phyloP scores from a whole-genome alignment of 1,140 invertebrate species.

The Chironomus tepperi region DNA sequence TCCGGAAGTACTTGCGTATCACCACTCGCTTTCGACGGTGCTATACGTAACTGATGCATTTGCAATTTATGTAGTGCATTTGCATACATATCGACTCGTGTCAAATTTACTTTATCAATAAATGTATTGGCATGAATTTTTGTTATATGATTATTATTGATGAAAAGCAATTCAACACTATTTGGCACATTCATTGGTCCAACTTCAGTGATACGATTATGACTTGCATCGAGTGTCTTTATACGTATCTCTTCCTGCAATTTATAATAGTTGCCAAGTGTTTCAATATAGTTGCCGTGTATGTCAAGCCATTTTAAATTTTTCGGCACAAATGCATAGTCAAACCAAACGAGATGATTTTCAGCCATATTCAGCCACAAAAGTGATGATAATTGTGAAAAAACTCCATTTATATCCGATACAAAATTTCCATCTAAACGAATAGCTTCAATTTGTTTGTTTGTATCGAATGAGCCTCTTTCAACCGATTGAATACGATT shows the following conservation, averaged over 20 bases:
- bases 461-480: slow-evolving; percentile 69
- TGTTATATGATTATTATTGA: slow-evolving; percentile 81
- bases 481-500: slow-evolving; percentile 80
- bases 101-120: slow-evolving; percentile 71
- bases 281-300: slow-evolving; percentile 78
- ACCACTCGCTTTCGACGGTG: slow-evolving; percentile 53
- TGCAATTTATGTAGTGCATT: slow-evolving; percentile 77
- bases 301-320: slow-evolving; percentile 86
- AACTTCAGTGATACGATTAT: slow-evolving; percentile 74
- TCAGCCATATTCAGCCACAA: slow-evolving; percentile 83
- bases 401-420: slow-evolving; percentile 77
- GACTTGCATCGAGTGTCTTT: slow-evolving; percentile 76
- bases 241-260: slow-evolving; percentile 68
- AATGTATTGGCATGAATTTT: slow-evolving; percentile 75
- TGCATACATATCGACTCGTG: slow-evolving; percentile 79
- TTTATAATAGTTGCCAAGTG: slow-evolving; percentile 77
- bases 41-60: slow-evolving; percentile 64
- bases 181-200: slow-evolving; percentile 75
- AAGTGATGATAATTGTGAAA: slow-evolving; percentile 67
- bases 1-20: slow-evolving; percentile 57
- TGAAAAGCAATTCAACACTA: slow-evolving; percentile 76
- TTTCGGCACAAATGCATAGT: slow-evolving; percentile 77
- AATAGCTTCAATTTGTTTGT: slow-evolving; percentile 70
- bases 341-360: slow-evolving; percentile 85
- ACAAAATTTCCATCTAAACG: slow-evolving; percentile 78